These are phyloP conservation scores for Myrmophylax atrothorax DNA, from an alignment of 2,113 vertebrate genomes.

Conservation along the genomic window DNA sequence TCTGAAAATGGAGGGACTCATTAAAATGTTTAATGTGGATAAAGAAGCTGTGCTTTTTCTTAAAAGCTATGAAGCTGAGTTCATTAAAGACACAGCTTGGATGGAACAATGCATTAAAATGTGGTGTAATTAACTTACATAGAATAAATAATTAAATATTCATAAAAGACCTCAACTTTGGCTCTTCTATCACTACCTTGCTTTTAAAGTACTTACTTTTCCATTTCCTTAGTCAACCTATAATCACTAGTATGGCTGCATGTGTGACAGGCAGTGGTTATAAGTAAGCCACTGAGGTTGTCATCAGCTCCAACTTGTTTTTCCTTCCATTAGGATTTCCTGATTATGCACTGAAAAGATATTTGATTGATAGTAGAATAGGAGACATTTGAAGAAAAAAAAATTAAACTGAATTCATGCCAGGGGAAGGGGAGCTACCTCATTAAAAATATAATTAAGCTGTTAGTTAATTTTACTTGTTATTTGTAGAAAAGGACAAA, in stretches of 20 bases:
- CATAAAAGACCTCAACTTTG: background rate
- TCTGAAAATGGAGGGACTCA: background rate
- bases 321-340: slow-evolving; percentile 33
- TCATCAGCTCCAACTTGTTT: slow-evolving; percentile 27
- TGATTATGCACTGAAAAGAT: slow-evolving; percentile 50
- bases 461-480: slow-evolving; percentile 76
- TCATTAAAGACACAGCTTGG: background rate
- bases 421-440: slow-evolving; percentile 44
- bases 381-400: slow-evolving; percentile 46
- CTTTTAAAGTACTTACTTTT: slow-evolving; percentile 23
- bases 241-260: background rate
- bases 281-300: background rate
- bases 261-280: slow-evolving; percentile 21
- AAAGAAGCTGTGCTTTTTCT: background rate
- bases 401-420: slow-evolving; percentile 50
- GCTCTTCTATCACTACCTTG: background rate
- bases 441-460: slow-evolving; percentile 79
- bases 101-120: background rate
- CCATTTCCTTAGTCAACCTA: background rate
- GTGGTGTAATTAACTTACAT: background rate
- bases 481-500: slow-evolving; percentile 66
- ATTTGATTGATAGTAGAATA: slow-evolving; percentile 70
- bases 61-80: background rate
- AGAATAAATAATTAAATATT: slow-evolving; percentile 11
- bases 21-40: background rate